A percentile compares a stretch with the other conserved stretches of the same genome.
phyloP scores from a whole-genome alignment of 2,797 vertebrate genomes.

The Artibeus jamaicensis region DNA sequence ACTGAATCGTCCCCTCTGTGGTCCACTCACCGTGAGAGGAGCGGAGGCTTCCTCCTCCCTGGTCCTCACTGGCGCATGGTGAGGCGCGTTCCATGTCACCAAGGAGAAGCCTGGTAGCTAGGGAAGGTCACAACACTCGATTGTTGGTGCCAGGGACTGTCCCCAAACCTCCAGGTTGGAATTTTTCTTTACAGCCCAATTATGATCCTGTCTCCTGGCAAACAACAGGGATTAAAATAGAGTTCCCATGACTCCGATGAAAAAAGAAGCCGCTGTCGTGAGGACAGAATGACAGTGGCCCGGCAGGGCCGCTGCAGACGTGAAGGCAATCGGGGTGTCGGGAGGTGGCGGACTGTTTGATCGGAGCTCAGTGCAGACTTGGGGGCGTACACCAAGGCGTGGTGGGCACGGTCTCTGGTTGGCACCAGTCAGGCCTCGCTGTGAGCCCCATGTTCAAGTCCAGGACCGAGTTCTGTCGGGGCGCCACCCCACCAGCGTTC shows the following conservation, averaged over 20 bases:
- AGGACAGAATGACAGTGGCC: background rate
- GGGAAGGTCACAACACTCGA: background rate
- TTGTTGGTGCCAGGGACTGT: background rate
- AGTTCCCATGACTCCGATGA: background rate
- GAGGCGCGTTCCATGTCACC: background rate
- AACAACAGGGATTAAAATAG: background rate
- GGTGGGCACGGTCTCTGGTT: background rate
- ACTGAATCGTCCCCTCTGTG: background rate
- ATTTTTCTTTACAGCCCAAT: background rate
- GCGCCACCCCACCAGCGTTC: rapidly evolving
- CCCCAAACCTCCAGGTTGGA: background rate
- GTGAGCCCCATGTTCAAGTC: background rate
- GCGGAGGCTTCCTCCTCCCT: background rate
- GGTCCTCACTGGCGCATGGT: too few relatives aligned
- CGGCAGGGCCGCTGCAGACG: rapidly evolving
- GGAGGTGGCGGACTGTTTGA: background rate
- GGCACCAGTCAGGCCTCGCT: background rate
- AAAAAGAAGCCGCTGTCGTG: background rate
- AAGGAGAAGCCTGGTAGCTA: background rate
- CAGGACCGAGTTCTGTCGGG: background rate
- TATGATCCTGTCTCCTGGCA: background rate
- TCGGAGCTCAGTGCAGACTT: background rate
- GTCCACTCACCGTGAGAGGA: background rate
- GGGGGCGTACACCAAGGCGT: rapidly evolving
- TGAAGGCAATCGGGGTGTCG: rapidly evolving